These are phyloP conservation scores for Boleophthalmus pectinirostris DNA, from an alignment of 2,113 vertebrate species.

Conservation along the genomic window DNA sequence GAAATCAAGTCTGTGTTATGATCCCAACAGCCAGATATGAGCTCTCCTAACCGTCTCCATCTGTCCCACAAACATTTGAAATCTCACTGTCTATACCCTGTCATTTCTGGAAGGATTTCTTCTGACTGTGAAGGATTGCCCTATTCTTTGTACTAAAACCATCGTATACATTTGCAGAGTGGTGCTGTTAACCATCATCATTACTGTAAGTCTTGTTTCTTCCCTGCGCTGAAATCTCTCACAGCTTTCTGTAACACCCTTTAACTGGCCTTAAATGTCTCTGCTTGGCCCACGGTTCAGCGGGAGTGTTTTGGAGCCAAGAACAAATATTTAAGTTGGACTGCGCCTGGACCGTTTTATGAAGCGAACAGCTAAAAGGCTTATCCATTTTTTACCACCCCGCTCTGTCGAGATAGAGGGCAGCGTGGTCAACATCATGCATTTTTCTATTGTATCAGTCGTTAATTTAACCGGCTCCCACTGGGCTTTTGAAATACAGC, in stretches of 20 bases:
- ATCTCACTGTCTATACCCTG: conserved; percentile 46
- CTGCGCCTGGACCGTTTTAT: conserved; percentile 31
- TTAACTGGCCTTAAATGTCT: conserved; percentile 52
- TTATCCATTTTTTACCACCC: conserved; percentile 22
- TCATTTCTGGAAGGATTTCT: conserved; percentile 32
- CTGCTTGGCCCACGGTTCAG: conserved; percentile 28
- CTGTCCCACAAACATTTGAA: conserved; percentile 67
- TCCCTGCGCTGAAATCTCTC: conserved; percentile 19
- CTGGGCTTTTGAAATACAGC: conserved; percentile 27
- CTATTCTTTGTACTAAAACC: conserved; percentile 34
- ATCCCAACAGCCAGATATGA: conserved; percentile 67
- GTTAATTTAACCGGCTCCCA: conserved; percentile 8
- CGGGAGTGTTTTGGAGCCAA: conserved; percentile 56
- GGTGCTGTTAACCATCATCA: conserved; percentile 44
- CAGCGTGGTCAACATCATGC: conserved; percentile 16
- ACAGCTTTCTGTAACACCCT: conserved; percentile 33
- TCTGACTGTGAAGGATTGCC: conserved; percentile 16
- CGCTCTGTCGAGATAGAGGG: conserved; percentile 14
- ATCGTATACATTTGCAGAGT: conserved; percentile 17
- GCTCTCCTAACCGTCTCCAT: conserved; percentile 67
- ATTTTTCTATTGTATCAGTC: conserved; percentile 25
- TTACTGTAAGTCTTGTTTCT: conserved; percentile 30
- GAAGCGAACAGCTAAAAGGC: conserved; percentile 23
- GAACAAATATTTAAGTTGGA: conserved; percentile 71
- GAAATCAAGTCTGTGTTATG: conserved; percentile 68